These are phyloP conservation scores for Addax nasomaculatus DNA, from an alignment of 2,113 vertebrate genomes.

Conservation along the genomic window DNA sequence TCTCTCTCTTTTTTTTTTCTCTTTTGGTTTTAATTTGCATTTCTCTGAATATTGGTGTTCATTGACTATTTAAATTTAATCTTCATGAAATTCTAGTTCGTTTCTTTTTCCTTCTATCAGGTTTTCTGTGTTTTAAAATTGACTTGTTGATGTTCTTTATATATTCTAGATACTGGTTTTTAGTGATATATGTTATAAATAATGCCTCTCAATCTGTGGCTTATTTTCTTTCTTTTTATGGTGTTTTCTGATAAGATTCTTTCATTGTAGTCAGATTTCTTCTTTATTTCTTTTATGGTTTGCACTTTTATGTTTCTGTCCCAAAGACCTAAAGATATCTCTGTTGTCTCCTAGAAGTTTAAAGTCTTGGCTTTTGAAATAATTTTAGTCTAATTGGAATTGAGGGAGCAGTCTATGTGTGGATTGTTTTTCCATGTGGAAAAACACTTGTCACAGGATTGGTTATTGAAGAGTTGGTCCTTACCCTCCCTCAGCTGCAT, in stretches of 20 bases:
- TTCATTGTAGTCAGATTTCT: background rate
- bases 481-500: background rate
- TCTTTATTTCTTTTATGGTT: background rate
- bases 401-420: background rate
- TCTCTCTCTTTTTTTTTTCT: background rate
- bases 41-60: background rate
- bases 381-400: background rate
- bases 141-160: background rate
- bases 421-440: background rate
- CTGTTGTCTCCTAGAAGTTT: background rate
- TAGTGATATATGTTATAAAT: background rate
- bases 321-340: background rate
- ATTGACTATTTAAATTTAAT: background rate
- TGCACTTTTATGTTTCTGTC: background rate
- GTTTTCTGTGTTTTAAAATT: background rate
- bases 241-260: background rate
- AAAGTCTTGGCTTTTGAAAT: conserved; percentile 20
- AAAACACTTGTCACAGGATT: background rate
- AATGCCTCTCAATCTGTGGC: background rate
- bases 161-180: conserved; percentile 7
- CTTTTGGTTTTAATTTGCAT: background rate
- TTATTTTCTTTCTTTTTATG: background rate
- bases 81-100: background rate
- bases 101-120: background rate
- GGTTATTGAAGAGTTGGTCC: background rate